Base-by-base conservation (phyloP, 1,140 invertebrate species). In the Neelides sp. region DNA sequence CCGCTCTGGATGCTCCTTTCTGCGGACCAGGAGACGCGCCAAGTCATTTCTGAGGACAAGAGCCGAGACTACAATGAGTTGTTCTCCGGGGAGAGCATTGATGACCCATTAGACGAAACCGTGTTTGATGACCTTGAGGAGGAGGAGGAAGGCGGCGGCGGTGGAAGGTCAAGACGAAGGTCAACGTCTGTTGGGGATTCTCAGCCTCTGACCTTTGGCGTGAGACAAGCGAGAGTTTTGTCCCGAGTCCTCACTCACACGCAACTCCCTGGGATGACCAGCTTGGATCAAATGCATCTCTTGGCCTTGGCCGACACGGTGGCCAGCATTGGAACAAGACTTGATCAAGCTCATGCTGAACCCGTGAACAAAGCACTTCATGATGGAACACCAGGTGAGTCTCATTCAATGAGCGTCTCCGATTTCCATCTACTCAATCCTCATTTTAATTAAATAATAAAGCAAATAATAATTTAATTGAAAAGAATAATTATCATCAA, bases 221-320 rank as follows among this genome's bases (percentile, higher is more conserved):
- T 54, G 52, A 26, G 62, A 3, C 61, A 69, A 73, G 77, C 79
- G 46, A 71, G 82, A 43, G 70, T 87, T 0, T 68, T 97, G 7
- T 90, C 89, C 0, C 77, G 89, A 2, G 73, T 97, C 17, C 71
- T 98, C 10, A 97, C 93, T 0, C 92, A 97, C 66, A 93, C 88
- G 1, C 93, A 97, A 68, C 71, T 99, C 17, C 95, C 95, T 1
- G 94, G 94, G 0, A 71, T 99, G 3, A 95, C 91, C 2, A 94
- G 89, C 64, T 75, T 98, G 20, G 96, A 99, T 70, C 96, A 99
- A 68, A 98, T 99, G 93, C 95, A 99, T 71, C 71, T 99, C 23
- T 68, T 99, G 7, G 95, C 95, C 4, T 66, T 99, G 19, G 94
- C 94, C 20, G 95, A 99, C 63, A 98, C 96, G 0, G 91, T 99